Conservation (phyloP, 2,113 vertebrate genomes). For the Leptobrachium leishanense region DNA sequence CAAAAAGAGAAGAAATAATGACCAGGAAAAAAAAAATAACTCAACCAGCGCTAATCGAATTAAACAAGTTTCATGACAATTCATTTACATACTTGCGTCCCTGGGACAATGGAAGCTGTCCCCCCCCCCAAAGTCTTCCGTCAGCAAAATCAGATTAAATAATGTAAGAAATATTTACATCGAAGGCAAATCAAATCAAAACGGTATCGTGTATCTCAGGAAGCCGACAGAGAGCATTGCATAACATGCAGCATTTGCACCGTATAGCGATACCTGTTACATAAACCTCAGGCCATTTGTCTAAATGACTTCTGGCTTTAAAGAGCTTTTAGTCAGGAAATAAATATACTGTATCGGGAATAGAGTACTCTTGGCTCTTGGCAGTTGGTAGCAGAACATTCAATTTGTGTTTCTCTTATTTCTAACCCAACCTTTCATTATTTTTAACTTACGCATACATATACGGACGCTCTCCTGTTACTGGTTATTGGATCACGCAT, state of each 20-base stretch:
- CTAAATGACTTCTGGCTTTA: too few relatives aligned
- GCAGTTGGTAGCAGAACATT: too few relatives aligned
- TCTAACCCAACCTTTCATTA: too few relatives aligned
- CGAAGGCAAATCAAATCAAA: background rate
- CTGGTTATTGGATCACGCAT: too few relatives aligned
- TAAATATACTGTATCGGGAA: too few relatives aligned
- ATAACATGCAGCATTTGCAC: background rate
- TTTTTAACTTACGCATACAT: too few relatives aligned
- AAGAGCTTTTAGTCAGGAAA: too few relatives aligned
- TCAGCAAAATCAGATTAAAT: background rate
- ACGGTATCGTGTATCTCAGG: background rate
- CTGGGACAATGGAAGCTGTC: background rate
- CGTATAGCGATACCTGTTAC: background rate
- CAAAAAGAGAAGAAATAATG: background rate
- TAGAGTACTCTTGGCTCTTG: too few relatives aligned
- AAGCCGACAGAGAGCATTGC: background rate
- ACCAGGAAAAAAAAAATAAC: background rate
- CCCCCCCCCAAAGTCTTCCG: background rate
- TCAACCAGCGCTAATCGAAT: conserved; percentile 8
- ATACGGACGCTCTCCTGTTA: too few relatives aligned
- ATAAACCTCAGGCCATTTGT: background rate
- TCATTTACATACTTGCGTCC: conserved; percentile 20
- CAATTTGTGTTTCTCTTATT: too few relatives aligned
- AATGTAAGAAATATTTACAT: background rate
- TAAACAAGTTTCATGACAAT: background rate